phyloP scores from a whole-genome alignment of 2,113 vertebrate genomes.

The Eubucco bourcierii region DNA sequence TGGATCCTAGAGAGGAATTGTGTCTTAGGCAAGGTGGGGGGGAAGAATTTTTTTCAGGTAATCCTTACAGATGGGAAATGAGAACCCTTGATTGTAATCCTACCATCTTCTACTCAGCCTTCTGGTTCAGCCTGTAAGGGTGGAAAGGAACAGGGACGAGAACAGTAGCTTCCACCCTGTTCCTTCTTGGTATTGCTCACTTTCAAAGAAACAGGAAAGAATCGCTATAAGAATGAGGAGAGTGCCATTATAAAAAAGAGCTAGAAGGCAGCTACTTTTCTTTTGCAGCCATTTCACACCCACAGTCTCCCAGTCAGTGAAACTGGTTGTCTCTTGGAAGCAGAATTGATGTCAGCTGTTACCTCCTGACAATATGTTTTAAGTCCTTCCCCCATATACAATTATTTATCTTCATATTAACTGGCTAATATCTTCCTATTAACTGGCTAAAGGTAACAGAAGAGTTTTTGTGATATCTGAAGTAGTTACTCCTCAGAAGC shows the following conservation, averaged over 20 bases:
- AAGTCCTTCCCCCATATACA: not conserved
- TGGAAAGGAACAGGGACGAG: not conserved
- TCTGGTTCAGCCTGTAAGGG: not conserved
- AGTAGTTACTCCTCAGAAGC: not conserved
- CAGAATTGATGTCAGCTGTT: not conserved
- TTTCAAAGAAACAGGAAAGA: not conserved
- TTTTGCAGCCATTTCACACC: not conserved
- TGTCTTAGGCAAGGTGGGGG: not conserved
- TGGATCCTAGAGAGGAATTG: not conserved
- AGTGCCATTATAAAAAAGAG: not conserved
- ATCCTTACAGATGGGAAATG: not conserved
- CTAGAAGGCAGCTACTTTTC: not conserved
- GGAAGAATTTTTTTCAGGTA: not conserved
- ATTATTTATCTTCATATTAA: not conserved
- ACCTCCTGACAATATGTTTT: not conserved
- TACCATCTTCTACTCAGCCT: not conserved
- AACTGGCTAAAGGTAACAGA: not conserved
- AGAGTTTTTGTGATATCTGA: not conserved
- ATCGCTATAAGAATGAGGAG: fast-evolving
- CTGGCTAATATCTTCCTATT: not conserved
- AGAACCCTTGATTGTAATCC: not conserved
- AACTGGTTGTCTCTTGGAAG: not conserved
- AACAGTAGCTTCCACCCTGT: not conserved
- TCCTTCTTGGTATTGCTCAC: not conserved
- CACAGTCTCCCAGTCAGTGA: not conserved